Evolutionary conservation across 2,113 vertebrate species (phyloP), one percentile per base, ranked within the genome.

Genomic region (Saccopteryx bilineata): DNA sequence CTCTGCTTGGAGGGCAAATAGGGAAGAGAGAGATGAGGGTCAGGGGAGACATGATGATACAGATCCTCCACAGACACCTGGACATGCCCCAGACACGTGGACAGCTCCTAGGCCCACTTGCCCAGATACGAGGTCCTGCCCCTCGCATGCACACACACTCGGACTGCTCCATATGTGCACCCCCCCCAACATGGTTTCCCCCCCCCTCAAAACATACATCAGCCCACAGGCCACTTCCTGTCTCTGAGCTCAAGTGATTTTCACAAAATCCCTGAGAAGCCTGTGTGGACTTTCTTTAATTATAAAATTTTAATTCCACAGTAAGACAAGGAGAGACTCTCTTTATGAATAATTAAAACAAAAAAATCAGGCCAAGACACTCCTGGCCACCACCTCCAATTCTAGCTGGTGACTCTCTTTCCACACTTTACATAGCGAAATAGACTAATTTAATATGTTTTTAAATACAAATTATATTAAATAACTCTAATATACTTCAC

Each of bases 261-360:
- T 56, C 93, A 68, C 61, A 81, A 60, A 84, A 65, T 74, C 74
- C 85, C 90, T 46, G 72, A 92, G 93, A 79, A 83, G 54, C 69
- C 72, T 61, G 65, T 4, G 0, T 5, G 17, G 90, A 88, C 89
- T 71, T 78, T 74, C 81, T 54, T 81, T n/a, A 92, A 80, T 93
- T 52, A 95, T 90, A 95, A 86, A 95, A 91, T 93, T 93, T 86
- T 89, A 93, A 94, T 95, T 89, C 54, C 79, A 17, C 93, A 58
- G 89, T 58, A 86, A 96, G 79, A 82, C 24, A 13, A 81, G 63
- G 46, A 95, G 69, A 92, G 66, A 14, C 12, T 81, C 50, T 48
- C 28, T 39, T 74, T 5, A 33, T 95, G 58, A 92, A 90, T 93
- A 93, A 93, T 87, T 90, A 86, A 93, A 78, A 39, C 18, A 1